phyloP scores from a whole-genome alignment of 2,888 invertebrate species.

The Helleia helle region DNA sequence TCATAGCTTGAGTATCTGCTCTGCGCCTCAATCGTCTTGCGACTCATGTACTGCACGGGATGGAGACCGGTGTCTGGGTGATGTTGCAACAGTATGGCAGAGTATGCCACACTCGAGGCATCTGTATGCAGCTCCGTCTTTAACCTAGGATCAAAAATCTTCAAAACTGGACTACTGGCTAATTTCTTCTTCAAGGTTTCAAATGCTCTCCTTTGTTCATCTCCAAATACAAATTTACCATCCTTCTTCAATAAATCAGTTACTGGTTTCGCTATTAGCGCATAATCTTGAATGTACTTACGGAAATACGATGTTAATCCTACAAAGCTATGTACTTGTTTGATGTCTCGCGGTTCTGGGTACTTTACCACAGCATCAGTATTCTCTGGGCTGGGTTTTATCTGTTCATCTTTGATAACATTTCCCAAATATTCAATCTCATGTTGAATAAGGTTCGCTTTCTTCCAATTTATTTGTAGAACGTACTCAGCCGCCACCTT shows the following conservation, averaged over 20 bases:
- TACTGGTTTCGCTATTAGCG: constrained; percentile 22
- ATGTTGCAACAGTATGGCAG: constrained; percentile 21
- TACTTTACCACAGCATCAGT: too few species aligned
- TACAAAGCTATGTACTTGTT: constrained; percentile 22
- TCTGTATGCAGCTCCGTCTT: constrained; percentile 22
- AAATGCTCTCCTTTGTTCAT: constrained; percentile 12
- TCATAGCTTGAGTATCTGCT: not conserved
- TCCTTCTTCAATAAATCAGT: constrained; percentile 18
- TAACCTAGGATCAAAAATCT: constrained; percentile 15
- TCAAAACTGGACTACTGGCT: constrained; percentile 13
- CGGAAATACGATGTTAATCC: constrained; percentile 24
- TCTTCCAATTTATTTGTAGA: constrained; percentile 22
- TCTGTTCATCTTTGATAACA: constrained; percentile 13
- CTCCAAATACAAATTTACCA: constrained; percentile 10
- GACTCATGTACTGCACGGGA: constrained; percentile 7
- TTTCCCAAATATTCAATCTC: constrained; percentile 24
- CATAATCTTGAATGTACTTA: constrained; percentile 24
- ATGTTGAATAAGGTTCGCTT: constrained; percentile 27
- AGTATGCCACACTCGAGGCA: constrained; percentile 14
- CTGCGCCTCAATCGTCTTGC: not conserved
- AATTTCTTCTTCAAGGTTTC: constrained; percentile 12
- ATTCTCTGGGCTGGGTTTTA: constrained; percentile 20
- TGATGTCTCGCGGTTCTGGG: constrained; percentile 18
- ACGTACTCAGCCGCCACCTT: constrained; percentile 18
- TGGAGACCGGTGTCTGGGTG: constrained; percentile 15